phyloP scores from a whole-genome alignment of 2,888 invertebrate species.

The Drosophila helvetica region DNA sequence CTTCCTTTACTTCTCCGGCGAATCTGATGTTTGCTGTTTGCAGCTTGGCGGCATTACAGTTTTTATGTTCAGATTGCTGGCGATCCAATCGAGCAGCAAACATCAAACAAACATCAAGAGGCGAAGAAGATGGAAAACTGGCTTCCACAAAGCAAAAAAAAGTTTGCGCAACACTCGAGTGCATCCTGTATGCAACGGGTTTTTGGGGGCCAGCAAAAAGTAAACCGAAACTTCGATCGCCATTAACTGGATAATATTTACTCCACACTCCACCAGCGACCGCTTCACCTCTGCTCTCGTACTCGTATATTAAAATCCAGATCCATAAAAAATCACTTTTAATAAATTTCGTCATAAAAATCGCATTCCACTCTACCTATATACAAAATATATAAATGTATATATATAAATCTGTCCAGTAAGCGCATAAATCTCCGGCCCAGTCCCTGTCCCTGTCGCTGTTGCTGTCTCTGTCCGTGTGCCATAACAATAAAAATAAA shows the following conservation, averaged over 20 bases:
- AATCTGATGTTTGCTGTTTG: slow-evolving; percentile 31
- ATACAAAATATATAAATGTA: slow-evolving; percentile 2
- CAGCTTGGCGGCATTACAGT: slow-evolving; percentile 30
- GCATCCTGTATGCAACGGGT: slow-evolving; percentile 27
- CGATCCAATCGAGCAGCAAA: slow-evolving; percentile 29
- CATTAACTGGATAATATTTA: slow-evolving; percentile 26
- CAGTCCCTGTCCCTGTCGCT: not conserved
- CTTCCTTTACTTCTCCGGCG: slow-evolving; percentile 25
- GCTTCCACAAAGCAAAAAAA: slow-evolving; percentile 13
- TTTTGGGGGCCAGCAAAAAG: slow-evolving; percentile 7
- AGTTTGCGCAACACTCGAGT: slow-evolving; percentile 37
- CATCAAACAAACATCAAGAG: slow-evolving; percentile 32
- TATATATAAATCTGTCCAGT: slow-evolving; percentile 13
- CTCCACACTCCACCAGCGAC: no score
- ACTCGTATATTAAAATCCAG: slow-evolving; percentile 19
- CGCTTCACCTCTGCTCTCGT: not conserved
- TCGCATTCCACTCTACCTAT: slow-evolving; percentile 15
- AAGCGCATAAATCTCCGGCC: slow-evolving; percentile 44
- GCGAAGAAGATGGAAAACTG: slow-evolving; percentile 41
- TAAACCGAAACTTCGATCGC: slow-evolving; percentile 19
- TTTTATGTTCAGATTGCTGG: slow-evolving; percentile 36
- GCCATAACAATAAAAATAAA: slow-evolving; percentile 46
- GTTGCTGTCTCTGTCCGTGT: not conserved
- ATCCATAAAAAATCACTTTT: slow-evolving; percentile 44
- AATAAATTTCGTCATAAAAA: slow-evolving; percentile 45